Base-by-base conservation (phyloP, 2,888 invertebrate species). In the Colostygia pectinataria region DNA sequence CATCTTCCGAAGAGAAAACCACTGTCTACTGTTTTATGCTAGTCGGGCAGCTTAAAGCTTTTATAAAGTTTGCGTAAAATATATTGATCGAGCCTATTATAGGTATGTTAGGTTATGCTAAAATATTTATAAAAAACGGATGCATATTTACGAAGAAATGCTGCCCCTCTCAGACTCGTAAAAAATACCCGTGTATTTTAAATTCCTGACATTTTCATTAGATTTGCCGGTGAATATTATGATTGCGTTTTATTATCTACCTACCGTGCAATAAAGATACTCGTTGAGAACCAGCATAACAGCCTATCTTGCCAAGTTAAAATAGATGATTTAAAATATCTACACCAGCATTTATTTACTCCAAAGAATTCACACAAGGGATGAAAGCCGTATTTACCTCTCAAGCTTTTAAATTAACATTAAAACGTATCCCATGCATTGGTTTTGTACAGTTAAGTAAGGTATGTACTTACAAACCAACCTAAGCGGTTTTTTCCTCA, bases 371-470 rank as follows among this genome's bases (percentile, higher is more conserved):
- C 23, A 23, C 14, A 20, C 2, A 14, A 2, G 28, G 8, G 18
- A 29, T 12, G 20, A 14, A 8, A 31, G 20, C 3, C 9, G 9
- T 12, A 37, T 5, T n/a, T 24, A 33, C 14, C 25, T 14, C 1
- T 10, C 15, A 31, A 32, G 24, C 25, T 25, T 42, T 18, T 34
- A 34, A 20, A 34, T 20, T 14, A n/a, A 18, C 32, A n/a, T 42
- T 25, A 15, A 34, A 28, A n/a, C n/a, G 0, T 27, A 20, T 20
- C 13, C 20, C 23, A 43, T 43, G 12, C 29, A 44, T 29, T 46
- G 44, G 47, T 51, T 51, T 53, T 53, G 32, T 45, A 59, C 57
- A 55, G 59, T 55, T 57, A 51, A 32, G 27, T 37, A 37, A 20
- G 2, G 20, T 13, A 18, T 8, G 7, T 37, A 33, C 27, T 20